phyloP scores from a whole-genome alignment of 2,888 invertebrate genomes.

The Clitarchus hookeri region DNA sequence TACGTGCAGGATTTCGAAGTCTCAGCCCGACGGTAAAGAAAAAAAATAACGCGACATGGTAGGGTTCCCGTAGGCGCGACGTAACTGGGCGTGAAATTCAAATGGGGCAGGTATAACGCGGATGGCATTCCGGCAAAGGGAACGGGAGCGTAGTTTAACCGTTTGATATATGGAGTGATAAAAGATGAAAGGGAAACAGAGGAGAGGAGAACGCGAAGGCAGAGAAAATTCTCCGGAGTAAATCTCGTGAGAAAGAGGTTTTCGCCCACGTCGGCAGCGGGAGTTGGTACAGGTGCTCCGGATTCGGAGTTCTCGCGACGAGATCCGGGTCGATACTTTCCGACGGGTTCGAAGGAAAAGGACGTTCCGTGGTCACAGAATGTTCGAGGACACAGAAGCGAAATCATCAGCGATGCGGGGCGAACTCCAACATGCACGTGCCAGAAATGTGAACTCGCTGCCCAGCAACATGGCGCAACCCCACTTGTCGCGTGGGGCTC shows the following conservation, averaged over 20 bases:
- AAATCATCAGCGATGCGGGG: no score
- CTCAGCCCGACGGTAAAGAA: no score
- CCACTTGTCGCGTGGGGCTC: no score
- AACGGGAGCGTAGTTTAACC: neutral
- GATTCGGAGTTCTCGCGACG: neutral
- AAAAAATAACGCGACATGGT: no score
- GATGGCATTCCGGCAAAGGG: neutral
- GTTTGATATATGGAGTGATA: neutral
- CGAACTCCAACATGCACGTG: no score
- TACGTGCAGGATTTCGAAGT: no score
- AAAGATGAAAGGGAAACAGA: neutral
- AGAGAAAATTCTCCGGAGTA: neutral
- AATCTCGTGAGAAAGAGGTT: neutral
- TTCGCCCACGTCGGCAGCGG: neutral
- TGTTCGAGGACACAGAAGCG: no score
- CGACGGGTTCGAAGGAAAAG: no score
- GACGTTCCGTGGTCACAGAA: no score
- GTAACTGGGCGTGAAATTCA: neutral
- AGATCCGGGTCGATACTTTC: neutral
- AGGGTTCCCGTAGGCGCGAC: no score
- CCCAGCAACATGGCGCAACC: no score
- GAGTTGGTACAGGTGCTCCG: neutral
- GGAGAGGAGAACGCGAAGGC: neutral
- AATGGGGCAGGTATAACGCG: neutral
- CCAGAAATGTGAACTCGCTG: no score